Percentiles rank a stretch among this genome's conserved stretches.
Conservation (phyloP, 2,888 invertebrate genomes). For the Ectobius pallidus region DNA sequence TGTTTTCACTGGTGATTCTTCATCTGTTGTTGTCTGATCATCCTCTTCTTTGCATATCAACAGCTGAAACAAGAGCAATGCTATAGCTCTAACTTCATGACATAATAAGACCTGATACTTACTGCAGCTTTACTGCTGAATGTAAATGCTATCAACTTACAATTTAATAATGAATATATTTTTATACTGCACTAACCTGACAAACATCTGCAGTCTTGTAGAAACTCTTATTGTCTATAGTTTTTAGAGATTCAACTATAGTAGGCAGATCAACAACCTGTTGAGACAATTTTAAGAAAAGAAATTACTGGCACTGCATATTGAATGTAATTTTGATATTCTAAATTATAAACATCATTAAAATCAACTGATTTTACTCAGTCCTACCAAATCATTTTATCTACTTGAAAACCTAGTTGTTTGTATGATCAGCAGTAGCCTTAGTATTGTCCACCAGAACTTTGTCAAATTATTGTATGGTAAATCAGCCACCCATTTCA, state of each 20-base stretch:
- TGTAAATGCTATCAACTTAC: no score
- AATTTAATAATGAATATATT: no score
- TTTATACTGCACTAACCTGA: constrained; percentile 63
- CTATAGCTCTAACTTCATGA: no score
- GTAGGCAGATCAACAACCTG: constrained; percentile 89
- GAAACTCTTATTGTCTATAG: constrained; percentile 94
- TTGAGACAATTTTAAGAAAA: constrained; percentile 39
- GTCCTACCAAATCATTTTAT: no score
- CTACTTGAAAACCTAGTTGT: no score
- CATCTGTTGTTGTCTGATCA: constrained; percentile 74
- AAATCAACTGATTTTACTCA: neutral
- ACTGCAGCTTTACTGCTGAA: no score
- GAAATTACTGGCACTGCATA: neutral
- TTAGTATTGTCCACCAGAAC: no score
- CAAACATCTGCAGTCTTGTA: constrained; percentile 98
- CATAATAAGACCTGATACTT: no score
- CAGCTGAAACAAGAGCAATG: constrained; percentile 61
- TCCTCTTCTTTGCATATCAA: constrained; percentile 86
- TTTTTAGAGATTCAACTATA: constrained; percentile 91
- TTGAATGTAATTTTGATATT: neutral
- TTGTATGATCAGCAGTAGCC: no score
- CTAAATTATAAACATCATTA: neutral
- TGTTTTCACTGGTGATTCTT: constrained; percentile 77
- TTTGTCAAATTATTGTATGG: no score
- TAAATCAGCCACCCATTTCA: no score